phyloP scores from a whole-genome alignment of 2,113 vertebrate genomes.

The Hypomesus transpacificus region DNA sequence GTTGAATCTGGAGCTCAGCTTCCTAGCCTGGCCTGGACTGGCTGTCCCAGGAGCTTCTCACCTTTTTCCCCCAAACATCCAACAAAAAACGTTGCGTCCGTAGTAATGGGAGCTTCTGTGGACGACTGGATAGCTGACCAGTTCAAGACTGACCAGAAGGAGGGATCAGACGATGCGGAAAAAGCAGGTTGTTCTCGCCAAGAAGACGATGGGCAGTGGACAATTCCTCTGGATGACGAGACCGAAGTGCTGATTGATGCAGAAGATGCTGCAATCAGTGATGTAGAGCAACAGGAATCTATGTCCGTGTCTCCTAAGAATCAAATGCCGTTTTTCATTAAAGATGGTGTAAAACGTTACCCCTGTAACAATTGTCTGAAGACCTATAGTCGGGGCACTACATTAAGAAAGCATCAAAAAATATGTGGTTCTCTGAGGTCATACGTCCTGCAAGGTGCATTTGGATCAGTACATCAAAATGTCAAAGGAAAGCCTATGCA shows the following conservation, averaged over 20 bases:
- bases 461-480: constrained; percentile 20
- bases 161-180: constrained; percentile 12
- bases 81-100: neutral
- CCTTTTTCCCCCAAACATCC: constrained; percentile 45
- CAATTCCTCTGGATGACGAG: constrained; percentile 69
- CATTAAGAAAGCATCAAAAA: constrained; percentile 65
- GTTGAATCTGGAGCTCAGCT: constrained; percentile 18
- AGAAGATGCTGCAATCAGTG: constrained; percentile 23
- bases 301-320: constrained; percentile 12
- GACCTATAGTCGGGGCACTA: constrained; percentile 67
- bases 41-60: constrained; percentile 45
- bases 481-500: constrained; percentile 52
- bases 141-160: constrained; percentile 20
- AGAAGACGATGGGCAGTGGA: constrained; percentile 61
- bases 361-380: constrained; percentile 69
- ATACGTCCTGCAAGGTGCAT: constrained; percentile 27
- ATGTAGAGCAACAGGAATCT: constrained; percentile 20
- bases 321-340: constrained; percentile 54
- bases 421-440: constrained; percentile 57
- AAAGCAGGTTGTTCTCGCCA: constrained; percentile 6
- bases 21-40: constrained; percentile 38
- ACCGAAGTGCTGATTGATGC: constrained; percentile 44
- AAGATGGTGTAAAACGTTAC: constrained; percentile 63
- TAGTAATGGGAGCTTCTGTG: neutral
- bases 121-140: neutral